Evolutionary conservation across 2,113 vertebrate species (phyloP).

Genomic region (Solea senegalensis): DNA sequence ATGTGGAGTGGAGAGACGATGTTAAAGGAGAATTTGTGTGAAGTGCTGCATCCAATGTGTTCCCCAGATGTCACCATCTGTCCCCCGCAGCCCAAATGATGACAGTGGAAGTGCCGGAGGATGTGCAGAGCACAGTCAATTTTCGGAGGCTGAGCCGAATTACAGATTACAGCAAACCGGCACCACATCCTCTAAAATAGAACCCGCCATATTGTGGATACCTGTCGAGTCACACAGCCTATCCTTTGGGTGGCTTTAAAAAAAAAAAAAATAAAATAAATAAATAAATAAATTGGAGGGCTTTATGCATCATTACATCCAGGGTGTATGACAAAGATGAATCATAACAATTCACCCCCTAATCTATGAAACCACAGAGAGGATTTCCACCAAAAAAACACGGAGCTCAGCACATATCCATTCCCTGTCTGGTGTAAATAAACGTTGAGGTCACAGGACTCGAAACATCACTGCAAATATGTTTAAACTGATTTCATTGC

Average conservation of each 20-base stretch:
- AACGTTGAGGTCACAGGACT: not conserved
- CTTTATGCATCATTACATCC: conserved; percentile 6
- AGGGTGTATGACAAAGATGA: conserved; percentile 2
- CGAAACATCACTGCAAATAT: not conserved
- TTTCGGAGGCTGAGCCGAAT: conserved; percentile 1
- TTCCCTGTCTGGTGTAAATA: not conserved
- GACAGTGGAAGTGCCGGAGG: conserved; percentile 4
- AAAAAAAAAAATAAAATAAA: no score
- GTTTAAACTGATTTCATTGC: conserved; percentile 9
- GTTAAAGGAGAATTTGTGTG: conserved; percentile 27
- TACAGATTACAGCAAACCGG: conserved; percentile 1
- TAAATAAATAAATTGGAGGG: not conserved
- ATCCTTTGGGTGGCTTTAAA: not conserved
- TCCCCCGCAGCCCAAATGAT: conserved; percentile 23
- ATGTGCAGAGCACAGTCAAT: conserved; percentile 3
- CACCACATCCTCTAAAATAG: conserved; percentile 1
- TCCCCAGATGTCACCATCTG: conserved; percentile 38
- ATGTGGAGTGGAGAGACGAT: not conserved
- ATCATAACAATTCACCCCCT: not conserved
- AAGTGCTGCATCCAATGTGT: conserved; percentile 24
- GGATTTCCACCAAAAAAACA: not conserved
- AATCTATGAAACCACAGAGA: conserved; percentile 1
- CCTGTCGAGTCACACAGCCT: not conserved
- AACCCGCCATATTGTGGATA: conserved; percentile 5
- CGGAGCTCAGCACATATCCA: not conserved